These are phyloP conservation scores for Baronia brevicornis DNA, from an alignment of 2,888 invertebrate genomes.

Conservation along the genomic window DNA sequence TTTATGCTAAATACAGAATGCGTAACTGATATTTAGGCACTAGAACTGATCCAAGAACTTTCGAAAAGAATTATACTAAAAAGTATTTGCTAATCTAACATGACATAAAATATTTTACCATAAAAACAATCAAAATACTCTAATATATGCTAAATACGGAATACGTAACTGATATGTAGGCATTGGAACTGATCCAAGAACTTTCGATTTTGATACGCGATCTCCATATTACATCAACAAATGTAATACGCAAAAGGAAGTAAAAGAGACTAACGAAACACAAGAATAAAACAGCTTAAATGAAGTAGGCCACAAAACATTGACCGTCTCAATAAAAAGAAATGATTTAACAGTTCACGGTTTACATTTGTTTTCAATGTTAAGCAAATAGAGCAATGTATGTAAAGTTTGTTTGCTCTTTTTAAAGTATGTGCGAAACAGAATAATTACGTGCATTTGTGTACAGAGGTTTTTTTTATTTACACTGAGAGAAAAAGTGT, in stretches of 20 bases:
- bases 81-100: too few species aligned
- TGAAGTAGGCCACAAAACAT: conserved; percentile 17
- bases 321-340: conserved; percentile 17
- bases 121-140: not conserved
- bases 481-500: too few species aligned
- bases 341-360: conserved; percentile 26
- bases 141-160: conserved; percentile 4
- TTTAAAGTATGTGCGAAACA: too few species aligned
- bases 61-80: too few species aligned
- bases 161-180: conserved; percentile 2
- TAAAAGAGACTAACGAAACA: conserved; percentile 14
- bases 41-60: too few species aligned
- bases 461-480: too few species aligned
- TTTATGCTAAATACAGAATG: too few species aligned
- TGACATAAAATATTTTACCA: too few species aligned
- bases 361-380: conserved; percentile 30
- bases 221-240: conserved; percentile 10
- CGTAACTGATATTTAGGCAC: too few species aligned
- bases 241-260: conserved; percentile 18
- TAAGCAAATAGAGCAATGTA: conserved; percentile 37
- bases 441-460: too few species aligned
- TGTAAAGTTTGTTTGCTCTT: conserved; percentile 7
- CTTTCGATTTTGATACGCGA: conserved; percentile 16
- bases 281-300: conserved; percentile 15
- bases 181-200: conserved; percentile 13